Percentiles rank a stretch among this genome's conserved stretches.
phyloP scores from a whole-genome alignment of 2,797 vertebrate genomes.

The Cephalopachus bancanus region DNA sequence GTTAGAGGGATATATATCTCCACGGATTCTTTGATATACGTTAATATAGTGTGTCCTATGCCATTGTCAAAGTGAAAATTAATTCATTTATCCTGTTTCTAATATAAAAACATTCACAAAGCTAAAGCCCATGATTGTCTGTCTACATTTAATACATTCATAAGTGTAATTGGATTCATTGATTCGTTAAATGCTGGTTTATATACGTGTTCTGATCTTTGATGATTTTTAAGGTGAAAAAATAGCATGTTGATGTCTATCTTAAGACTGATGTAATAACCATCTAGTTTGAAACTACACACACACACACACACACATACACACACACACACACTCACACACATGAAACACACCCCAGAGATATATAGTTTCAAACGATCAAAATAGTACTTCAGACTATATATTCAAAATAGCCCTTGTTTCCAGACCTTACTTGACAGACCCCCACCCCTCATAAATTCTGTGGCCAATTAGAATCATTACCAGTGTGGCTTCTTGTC shows the following conservation, averaged over 20 bases:
- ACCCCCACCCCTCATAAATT: background rate
- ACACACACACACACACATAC: background rate
- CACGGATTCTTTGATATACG: conserved; percentile 47
- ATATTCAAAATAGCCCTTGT: background rate
- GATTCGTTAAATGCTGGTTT: background rate
- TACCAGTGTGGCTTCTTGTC: background rate
- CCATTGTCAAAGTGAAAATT: conserved; percentile 61
- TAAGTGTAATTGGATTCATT: background rate
- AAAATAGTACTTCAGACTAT: background rate
- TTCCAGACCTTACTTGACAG: background rate
- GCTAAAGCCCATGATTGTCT: background rate
- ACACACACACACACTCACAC: too few species aligned
- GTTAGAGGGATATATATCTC: background rate
- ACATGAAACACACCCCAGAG: too few species aligned
- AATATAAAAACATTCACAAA: conserved; percentile 14
- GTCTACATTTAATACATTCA: background rate
- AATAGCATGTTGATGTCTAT: conserved; percentile 24
- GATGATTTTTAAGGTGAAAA: background rate
- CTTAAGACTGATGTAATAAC: background rate
- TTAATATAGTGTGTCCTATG: conserved; percentile 18
- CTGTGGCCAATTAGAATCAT: background rate
- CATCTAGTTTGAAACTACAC: background rate
- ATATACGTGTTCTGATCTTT: background rate
- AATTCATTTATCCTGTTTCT: conserved; percentile 46
- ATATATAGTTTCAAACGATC: background rate